Evolutionary conservation across 2,888 invertebrate genomes (phyloP).

Genomic region (Hololepta plana): DNA sequence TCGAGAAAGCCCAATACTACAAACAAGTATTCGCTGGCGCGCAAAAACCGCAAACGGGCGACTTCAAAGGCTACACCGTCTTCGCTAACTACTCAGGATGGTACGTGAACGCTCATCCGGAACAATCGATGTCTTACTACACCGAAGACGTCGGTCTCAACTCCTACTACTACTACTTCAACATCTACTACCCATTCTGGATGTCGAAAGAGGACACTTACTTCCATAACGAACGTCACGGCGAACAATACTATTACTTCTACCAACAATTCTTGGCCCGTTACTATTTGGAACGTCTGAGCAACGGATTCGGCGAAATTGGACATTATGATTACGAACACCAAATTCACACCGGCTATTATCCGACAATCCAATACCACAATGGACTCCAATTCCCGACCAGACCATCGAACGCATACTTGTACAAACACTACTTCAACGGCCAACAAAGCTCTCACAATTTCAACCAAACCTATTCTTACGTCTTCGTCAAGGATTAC

Average conservation of each 20-base stretch:
- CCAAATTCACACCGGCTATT: slow-evolving; percentile 32
- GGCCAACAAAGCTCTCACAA: slow-evolving; percentile 15
- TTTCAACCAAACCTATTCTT: slow-evolving; percentile 26
- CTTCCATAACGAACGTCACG: slow-evolving; percentile 26
- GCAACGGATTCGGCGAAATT: slow-evolving; percentile 42
- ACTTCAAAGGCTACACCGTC: slow-evolving; percentile 24
- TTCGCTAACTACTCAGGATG: slow-evolving; percentile 25
- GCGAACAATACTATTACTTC: slow-evolving; percentile 42
- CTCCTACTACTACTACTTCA: slow-evolving; percentile 41
- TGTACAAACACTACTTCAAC: slow-evolving; percentile 14
- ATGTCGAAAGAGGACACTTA: slow-evolving; percentile 18
- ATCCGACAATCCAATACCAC: slow-evolving; percentile 39
- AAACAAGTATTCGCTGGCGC: slow-evolving; percentile 33
- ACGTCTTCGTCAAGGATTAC: slow-evolving; percentile 30
- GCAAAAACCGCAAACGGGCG: slow-evolving; percentile 4
- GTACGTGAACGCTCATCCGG: slow-evolving; percentile 32
- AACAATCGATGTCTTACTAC: slow-evolving; percentile 42
- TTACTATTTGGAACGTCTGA: slow-evolving; percentile 49
- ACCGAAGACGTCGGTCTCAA: slow-evolving; percentile 47
- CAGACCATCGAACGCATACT: slow-evolving; percentile 29
- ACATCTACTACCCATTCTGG: slow-evolving; percentile 44
- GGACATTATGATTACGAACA: slow-evolving; percentile 35
- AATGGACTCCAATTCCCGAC: slow-evolving; percentile 41
- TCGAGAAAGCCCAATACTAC: slow-evolving; percentile 44
- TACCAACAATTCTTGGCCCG: slow-evolving; percentile 50